phyloP scores from a whole-genome alignment of 2,888 invertebrate species.

The Agrilus cyanescens region DNA sequence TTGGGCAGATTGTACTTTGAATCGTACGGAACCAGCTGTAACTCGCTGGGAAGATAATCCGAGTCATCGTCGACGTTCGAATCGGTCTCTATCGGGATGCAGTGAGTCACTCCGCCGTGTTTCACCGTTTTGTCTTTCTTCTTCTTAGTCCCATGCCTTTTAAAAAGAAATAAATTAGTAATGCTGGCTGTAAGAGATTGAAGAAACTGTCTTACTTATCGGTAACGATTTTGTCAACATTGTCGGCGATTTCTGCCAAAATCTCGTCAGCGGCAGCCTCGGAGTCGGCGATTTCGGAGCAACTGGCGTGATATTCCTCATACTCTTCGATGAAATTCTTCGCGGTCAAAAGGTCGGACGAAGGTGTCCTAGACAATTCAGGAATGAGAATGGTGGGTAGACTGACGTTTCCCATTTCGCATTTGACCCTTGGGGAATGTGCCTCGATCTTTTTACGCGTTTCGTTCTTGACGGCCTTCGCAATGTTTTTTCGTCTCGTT shows the following conservation, averaged over 20 bases:
- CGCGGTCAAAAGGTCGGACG: conserved; percentile 27
- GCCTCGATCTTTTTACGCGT: not conserved
- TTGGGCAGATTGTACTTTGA: conserved; percentile 34
- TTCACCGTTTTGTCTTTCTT: conserved; percentile 31
- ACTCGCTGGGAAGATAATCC: conserved; percentile 29
- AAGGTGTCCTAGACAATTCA: conserved; percentile 26
- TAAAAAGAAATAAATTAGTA: no score
- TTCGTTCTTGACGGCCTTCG: conserved; percentile 11
- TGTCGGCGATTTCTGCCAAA: conserved; percentile 17
- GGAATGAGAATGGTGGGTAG: conserved; percentile 17
- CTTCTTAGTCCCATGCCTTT: conserved; percentile 15
- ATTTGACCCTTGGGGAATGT: conserved; percentile 1
- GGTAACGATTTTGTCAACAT: conserved; percentile 15
- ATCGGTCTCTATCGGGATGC: conserved; percentile 33
- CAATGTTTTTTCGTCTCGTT: no score
- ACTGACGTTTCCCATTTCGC: conserved; percentile 1
- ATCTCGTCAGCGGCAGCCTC: conserved; percentile 22
- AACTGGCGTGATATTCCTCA: conserved; percentile 34
- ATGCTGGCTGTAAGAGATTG: no score
- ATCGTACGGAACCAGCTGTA: conserved; percentile 31
- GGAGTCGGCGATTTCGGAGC: conserved; percentile 31
- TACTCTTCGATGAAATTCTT: conserved; percentile 34
- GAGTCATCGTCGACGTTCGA: conserved; percentile 34
- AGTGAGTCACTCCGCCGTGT: conserved; percentile 32
- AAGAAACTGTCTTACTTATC: conserved; percentile 7